Base-by-base conservation (phyloP, 2,113 vertebrate species). In the Zapus hudsonius region DNA sequence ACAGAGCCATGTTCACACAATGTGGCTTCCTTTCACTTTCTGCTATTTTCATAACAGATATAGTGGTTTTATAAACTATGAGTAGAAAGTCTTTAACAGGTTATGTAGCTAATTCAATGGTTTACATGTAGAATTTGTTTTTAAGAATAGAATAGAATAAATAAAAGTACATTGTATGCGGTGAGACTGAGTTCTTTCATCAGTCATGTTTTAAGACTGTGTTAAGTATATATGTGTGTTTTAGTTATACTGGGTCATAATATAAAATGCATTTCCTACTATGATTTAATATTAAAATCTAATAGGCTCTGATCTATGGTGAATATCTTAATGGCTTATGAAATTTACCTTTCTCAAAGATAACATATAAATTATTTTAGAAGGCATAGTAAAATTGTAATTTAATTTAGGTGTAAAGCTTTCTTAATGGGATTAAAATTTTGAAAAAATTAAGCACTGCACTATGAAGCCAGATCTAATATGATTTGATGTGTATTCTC, bases 401-500 rank as follows among this genome's bases (percentile, higher is more conserved):
- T 47, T 44, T n/a, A n/a, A n/a, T 82, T 36, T 5, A 57, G 23
- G 29, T 33, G 61, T 89, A 11, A 86, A 94, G 2, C 22, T 61
- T 87, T 86, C 25, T 33, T 95, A 76, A 76, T 42, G 22, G 20
- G 72, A 90, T 57, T 80, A 38, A 87, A 87, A 91, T 2, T 42
- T 3, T 27, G 2, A 3, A 25, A 90, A 88, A 16, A 40, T 82
- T 64, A 86, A 81, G 8, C 81, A 67, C 29, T 74, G 33, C 8
- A 72, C 31, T 85, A 57, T 64, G 80, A 89, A 70, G 17, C 2
- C 89, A 31, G 15, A 76, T 87, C 80, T 33, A 72, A 31, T 6
- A 52, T 33, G 72, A 91, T 83, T 67, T 89, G 64, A 67, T 72
- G 42, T 83, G 38, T 57, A 44, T 61, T 88, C 84, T 89, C 76